Percentiles rank a stretch among this genome's conserved stretches.
Evolutionary conservation across 1,140 invertebrate species (phyloP).

Genomic region (Centruroides sculpturatus): DNA sequence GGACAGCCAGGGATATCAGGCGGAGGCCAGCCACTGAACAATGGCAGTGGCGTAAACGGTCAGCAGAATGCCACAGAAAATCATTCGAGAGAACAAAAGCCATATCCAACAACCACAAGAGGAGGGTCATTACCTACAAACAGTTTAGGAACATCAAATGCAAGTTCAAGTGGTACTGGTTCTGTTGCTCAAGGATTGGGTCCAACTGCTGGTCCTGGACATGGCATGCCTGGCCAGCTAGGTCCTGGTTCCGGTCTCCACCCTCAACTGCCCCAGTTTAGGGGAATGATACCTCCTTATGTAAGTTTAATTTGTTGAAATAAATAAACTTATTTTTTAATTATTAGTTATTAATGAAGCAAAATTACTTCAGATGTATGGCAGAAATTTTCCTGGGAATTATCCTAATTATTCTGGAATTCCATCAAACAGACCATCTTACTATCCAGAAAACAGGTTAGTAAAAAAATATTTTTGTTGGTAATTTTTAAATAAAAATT

Average conservation of each 20-base stretch:
- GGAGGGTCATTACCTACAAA: background rate
- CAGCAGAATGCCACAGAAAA: background rate
- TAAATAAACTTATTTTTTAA: background rate
- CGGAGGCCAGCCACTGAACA: slow-evolving; percentile 18
- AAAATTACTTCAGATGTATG: slow-evolving; percentile 24
- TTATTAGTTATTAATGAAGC: background rate
- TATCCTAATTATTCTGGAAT: slow-evolving; percentile 29
- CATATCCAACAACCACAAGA: slow-evolving; percentile 3
- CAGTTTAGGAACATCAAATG: background rate
- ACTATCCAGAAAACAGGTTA: slow-evolving; percentile 28
- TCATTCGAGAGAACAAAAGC: slow-evolving; percentile 5
- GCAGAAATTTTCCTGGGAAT: slow-evolving; percentile 18
- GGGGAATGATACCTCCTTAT: slow-evolving; percentile 58
- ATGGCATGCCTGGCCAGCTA: slow-evolving; percentile 20
- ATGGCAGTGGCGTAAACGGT: slow-evolving; percentile 22
- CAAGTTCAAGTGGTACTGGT: background rate
- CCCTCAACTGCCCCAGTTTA: slow-evolving; percentile 38
- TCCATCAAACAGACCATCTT: slow-evolving; percentile 23
- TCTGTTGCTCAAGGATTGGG: slow-evolving; percentile 1
- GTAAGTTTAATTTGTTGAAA: slow-evolving; percentile 30
- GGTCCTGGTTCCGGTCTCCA: slow-evolving; percentile 24
- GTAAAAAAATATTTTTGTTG: background rate
- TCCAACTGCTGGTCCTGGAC: slow-evolving; percentile 2
- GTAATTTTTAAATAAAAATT: too few relatives aligned
- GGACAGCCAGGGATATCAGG: background rate